Evolutionary conservation across 2,888 invertebrate species (phyloP).

Genomic region (Amitus sp.): DNA sequence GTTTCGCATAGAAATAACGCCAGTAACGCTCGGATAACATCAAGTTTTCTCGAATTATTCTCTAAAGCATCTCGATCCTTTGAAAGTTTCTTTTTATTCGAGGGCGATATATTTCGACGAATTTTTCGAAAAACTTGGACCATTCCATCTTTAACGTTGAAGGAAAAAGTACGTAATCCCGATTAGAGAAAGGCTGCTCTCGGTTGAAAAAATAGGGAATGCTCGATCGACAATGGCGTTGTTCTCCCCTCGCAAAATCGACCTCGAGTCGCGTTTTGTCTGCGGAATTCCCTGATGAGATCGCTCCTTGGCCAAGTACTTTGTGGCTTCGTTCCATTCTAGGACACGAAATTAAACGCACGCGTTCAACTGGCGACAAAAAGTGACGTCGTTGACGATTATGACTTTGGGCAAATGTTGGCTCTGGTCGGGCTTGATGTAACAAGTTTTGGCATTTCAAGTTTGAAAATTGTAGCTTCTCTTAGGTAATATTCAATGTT

Average conservation of each 20-base stretch:
- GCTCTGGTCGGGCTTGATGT: no score
- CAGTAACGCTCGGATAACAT: no score
- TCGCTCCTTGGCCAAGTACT: constrained; percentile 47
- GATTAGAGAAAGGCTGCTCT: constrained; percentile 29
- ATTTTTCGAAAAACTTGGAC: no score
- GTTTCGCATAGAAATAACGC: constrained; percentile 6
- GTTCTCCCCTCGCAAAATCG: constrained; percentile 38
- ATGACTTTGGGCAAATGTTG: no score
- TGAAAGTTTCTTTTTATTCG: no score
- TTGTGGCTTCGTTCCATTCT: constrained; percentile 28
- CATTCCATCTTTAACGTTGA: constrained; percentile 26
- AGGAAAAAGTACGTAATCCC: no score
- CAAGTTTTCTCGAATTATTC: background rate
- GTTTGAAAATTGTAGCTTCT: no score
- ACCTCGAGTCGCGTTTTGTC: constrained; percentile 47
- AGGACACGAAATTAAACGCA: constrained; percentile 26
- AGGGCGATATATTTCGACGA: no score
- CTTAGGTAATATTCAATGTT: no score
- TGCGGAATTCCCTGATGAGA: constrained; percentile 50
- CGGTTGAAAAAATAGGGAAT: constrained; percentile 2
- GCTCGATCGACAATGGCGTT: constrained; percentile 14
- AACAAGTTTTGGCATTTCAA: no score
- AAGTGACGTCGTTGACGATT: no score
- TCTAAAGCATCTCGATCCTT: no score
- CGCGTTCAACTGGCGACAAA: background rate